phyloP scores from a whole-genome alignment of 2,797 vertebrate genomes.

The Channallabes apus region DNA sequence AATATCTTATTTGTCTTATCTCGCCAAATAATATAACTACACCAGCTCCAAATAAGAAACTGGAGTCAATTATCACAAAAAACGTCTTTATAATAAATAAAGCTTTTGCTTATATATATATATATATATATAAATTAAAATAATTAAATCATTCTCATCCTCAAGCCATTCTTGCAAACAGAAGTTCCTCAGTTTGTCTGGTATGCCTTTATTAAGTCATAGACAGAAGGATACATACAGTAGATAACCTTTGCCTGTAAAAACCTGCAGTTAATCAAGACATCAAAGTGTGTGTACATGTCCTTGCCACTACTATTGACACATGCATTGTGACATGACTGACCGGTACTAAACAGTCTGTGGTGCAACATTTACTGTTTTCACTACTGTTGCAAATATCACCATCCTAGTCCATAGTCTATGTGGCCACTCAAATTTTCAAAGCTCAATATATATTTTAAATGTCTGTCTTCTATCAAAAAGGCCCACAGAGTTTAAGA shows the following conservation, averaged over 20 bases:
- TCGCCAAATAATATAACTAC: not conserved
- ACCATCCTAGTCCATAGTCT: not conserved
- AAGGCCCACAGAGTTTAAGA: not conserved
- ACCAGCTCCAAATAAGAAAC: not conserved
- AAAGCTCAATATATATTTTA: not conserved
- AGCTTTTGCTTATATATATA: too few species aligned
- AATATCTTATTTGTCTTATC: not conserved
- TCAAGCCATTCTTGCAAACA: not conserved
- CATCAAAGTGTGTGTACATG: not conserved
- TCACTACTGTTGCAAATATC: not conserved
- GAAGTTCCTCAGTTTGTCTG: not conserved
- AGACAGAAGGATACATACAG: not conserved
- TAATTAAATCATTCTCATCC: not conserved
- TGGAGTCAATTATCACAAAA: not conserved
- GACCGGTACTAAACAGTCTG: not conserved
- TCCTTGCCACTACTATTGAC: not conserved
- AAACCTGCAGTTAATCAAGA: not conserved
- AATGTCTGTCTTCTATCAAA: not conserved
- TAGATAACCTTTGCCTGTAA: not conserved
- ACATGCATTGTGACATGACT: not conserved
- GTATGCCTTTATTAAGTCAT: not conserved
- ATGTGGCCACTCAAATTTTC: not conserved
- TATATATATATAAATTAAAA: not conserved
- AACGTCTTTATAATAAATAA: not conserved
- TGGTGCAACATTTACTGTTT: not conserved